Conservation (phyloP, 2,113 vertebrate species). For the Carlito syrichta region DNA sequence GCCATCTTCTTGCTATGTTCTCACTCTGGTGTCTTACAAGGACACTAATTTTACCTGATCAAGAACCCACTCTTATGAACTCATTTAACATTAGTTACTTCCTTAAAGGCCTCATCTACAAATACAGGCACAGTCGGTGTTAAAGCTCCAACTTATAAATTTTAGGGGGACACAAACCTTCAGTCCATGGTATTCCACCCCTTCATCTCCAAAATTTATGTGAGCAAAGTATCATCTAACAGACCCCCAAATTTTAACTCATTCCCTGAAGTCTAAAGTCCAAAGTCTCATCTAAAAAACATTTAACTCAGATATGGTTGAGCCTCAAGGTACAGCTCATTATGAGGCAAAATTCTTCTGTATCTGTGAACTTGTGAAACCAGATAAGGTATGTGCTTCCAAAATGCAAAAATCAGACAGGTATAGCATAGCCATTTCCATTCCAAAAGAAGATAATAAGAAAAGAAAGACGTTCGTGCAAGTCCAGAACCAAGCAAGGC, state of each 20-base stretch:
- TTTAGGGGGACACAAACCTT: neutral
- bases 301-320: neutral
- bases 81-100: neutral
- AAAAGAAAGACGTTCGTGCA: neutral
- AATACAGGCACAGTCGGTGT: neutral
- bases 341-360: neutral
- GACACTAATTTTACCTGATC: neutral
- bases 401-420: neutral
- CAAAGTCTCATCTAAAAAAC: neutral
- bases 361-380: neutral
- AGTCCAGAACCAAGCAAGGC: neutral
- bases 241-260: neutral
- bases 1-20: too few species aligned
- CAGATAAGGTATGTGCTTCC: neutral
- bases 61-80: neutral
- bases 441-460: neutral
- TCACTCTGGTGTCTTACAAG: neutral
- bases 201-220: neutral
- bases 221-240: neutral
- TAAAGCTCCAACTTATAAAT: neutral
- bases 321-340: neutral
- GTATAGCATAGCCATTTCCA: neutral
- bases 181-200: neutral
- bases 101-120: neutral
- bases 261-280: neutral